phyloP scores from a whole-genome alignment of 2,888 invertebrate genomes.

The Fragum sueziense region DNA sequence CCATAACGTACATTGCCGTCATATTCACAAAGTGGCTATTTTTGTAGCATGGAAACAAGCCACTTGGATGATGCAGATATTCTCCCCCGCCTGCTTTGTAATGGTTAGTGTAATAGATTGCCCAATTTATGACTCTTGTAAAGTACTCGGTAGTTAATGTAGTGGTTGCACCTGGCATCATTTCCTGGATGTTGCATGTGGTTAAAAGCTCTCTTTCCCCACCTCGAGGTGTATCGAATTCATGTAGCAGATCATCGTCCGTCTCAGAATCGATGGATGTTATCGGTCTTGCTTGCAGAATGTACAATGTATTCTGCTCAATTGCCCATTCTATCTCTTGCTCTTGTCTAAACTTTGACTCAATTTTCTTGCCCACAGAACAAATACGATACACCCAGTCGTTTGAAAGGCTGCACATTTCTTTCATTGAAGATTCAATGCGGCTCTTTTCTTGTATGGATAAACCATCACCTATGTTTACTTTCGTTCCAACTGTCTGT shows the following conservation, averaged over 20 bases:
- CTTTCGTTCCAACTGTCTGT: not conserved
- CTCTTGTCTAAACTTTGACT: not conserved
- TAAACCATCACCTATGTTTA: not conserved
- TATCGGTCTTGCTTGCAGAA: slow-evolving; percentile 26
- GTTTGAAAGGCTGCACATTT: not conserved
- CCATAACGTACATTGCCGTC: not conserved
- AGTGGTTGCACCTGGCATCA: slow-evolving; percentile 21
- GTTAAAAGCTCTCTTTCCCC: slow-evolving; percentile 5
- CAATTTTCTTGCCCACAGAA: not conserved
- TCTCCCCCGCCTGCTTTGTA: not conserved
- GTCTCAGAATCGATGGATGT: not conserved
- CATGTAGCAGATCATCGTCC: slow-evolving; percentile 22
- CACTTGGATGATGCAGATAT: not conserved
- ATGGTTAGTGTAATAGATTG: not conserved
- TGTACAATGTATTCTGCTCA: not conserved
- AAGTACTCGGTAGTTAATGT: slow-evolving; percentile 7
- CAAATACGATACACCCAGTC: not conserved
- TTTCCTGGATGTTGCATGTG: slow-evolving; percentile 18
- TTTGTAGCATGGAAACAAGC: not conserved
- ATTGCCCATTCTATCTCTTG: slow-evolving; percentile 34
- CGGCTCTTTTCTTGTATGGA: not conserved
- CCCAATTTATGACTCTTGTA: not conserved
- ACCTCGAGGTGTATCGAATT: slow-evolving; percentile 25
- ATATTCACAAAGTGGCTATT: not conserved
- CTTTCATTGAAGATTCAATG: not conserved